These are phyloP conservation scores for Eptatretus burgeri DNA, from an alignment of 2,113 vertebrate genomes.

Conservation along the genomic window DNA sequence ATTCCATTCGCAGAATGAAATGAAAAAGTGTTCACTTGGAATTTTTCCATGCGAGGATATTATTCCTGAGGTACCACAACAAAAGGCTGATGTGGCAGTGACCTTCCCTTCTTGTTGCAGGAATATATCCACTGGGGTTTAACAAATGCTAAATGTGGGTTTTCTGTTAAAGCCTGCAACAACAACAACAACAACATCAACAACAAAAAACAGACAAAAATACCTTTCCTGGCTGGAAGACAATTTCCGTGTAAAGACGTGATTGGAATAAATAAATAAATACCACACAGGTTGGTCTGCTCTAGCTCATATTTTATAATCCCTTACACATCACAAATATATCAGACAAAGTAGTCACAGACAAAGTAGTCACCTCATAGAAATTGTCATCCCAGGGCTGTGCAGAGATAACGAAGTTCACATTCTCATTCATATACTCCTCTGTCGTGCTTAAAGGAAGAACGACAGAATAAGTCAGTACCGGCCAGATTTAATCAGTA, in stretches of 20 bases:
- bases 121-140: slow-evolving; percentile 48
- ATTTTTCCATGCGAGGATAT: background rate
- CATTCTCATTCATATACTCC: slow-evolving; percentile 53
- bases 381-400: slow-evolving; percentile 57
- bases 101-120: slow-evolving; percentile 36
- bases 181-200: background rate
- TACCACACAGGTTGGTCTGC: too few species aligned
- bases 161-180: slow-evolving; percentile 43
- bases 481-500: too few species aligned
- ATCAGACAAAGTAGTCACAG: too few species aligned
- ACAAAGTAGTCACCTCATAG: slow-evolving; percentile 31
- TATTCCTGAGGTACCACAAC: slow-evolving; percentile 25
- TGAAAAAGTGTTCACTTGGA: too few species aligned
- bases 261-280: too few species aligned
- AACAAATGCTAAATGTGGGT: slow-evolving; percentile 39
- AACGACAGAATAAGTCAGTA: too few species aligned
- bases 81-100: slow-evolving; percentile 46
- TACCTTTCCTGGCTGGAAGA: too few species aligned
- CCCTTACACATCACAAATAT: too few species aligned
- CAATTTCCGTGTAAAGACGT: too few species aligned
- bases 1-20: too few species aligned
- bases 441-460: slow-evolving; percentile 22
- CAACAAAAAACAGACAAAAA: too few species aligned
- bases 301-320: too few species aligned
- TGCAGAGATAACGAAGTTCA: slow-evolving; percentile 51